Evolutionary conservation across 2,797 vertebrate species (phyloP), one percentile per base, ranked within the genome.

Genomic region (Pseudocheirus occidentalis): DNA sequence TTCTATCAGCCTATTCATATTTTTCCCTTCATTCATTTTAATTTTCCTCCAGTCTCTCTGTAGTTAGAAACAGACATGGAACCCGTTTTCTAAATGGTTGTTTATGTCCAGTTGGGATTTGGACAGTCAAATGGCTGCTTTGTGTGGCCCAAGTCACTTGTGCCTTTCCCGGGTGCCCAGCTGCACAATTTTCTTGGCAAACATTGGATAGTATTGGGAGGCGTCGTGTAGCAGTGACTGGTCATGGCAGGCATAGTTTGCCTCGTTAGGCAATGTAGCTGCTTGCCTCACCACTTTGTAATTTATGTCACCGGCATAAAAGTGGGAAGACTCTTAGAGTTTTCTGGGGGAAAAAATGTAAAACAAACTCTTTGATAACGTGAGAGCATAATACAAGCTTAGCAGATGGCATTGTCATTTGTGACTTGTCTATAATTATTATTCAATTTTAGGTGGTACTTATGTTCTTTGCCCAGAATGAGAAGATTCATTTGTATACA

Each of bases 351-450:
- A 57, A 98, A 98, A 98, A 98, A 96, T 96, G 95, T 94, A 97
- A 98, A 99, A 98, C 98, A 98, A 98, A 97, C 97, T 96, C 97
- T 97, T 98, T 98, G 97, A 97, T 98, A 98, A 95, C 97, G 96
- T 93, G 95, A 97, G 96, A 95, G 90, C 96, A 96, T 98, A 98
- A 98, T 98, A 92, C 58, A 62, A 66, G 94, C 97, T 97, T 98
- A 98, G 98, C 98, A 98, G 98, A 98, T 98, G 98, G 98, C 97
- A 92, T 24, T 98, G 98, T 98, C 95, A 90, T 97, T 98, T 97
- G 97, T 98, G 98, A 98, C 98, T 98, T 98, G 98, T 98, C 57
- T 98, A 93, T 98, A 98, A 99, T 99, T 98, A 98, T 98, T 98
- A 97, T 90, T 97, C 98, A 66, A 94, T 97, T 98, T 97, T 98